Conservation (phyloP, 2,888 invertebrate genomes). For the Chalcis sispes region DNA sequence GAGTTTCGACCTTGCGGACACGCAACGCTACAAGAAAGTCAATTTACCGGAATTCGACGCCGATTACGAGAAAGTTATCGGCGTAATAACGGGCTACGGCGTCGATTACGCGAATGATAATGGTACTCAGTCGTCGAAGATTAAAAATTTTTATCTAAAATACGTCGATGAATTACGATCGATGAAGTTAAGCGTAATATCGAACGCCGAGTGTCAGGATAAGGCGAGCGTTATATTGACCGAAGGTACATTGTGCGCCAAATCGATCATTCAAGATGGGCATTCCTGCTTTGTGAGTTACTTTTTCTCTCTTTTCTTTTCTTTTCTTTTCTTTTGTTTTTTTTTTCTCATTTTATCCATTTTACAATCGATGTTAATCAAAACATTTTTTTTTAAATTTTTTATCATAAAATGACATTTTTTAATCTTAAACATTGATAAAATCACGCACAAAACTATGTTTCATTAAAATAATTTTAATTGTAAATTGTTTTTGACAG, state of each 20-base stretch:
- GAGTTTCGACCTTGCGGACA: constrained; percentile 3
- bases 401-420: too few species aligned
- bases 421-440: too few species aligned
- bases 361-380: too few species aligned
- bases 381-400: too few species aligned
- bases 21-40: not conserved
- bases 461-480: not conserved
- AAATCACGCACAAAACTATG: too few species aligned
- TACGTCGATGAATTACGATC: not conserved
- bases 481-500: not conserved
- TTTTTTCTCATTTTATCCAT: too few species aligned
- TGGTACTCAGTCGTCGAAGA: not conserved
- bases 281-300: constrained; percentile 28
- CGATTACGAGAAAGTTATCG: constrained; percentile 1
- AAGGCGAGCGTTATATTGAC: not conserved
- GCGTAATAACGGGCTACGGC: constrained; percentile 8
- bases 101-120: not conserved
- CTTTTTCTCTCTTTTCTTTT: too few species aligned
- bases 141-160: not conserved
- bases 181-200: not conserved
- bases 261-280: not conserved
- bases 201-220: constrained; percentile 23
- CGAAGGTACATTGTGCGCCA: not conserved
- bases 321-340: too few species aligned
- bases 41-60: not conserved